Percentiles rank a stretch among this genome's conserved stretches.
Conservation (phyloP, 92 coral and sea anemone genomes). For the Heteractis magnifica region DNA sequence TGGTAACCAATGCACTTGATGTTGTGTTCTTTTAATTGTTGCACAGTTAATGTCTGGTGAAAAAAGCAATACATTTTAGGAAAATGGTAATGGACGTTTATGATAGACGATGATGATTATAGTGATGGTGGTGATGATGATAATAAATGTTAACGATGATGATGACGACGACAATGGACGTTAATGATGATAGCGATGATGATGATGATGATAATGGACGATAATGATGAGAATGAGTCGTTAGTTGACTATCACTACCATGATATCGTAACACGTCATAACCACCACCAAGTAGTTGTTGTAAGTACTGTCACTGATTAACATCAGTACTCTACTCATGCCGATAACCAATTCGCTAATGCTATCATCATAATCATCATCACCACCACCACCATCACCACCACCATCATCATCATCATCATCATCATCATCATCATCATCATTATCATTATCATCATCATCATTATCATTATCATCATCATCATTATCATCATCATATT, state of each 20-base stretch:
- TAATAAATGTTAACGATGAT: too few species aligned
- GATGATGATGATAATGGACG: too few species aligned
- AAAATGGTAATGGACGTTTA: neutral
- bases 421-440: neutral
- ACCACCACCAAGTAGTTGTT: too few species aligned
- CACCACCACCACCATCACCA: neutral
- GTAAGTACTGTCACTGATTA: too few species aligned
- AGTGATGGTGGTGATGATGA: too few species aligned
- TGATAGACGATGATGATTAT: too few species aligned
- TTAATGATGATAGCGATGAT: too few species aligned
- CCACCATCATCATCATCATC: neutral
- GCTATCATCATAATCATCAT: neutral
- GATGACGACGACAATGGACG: too few species aligned
- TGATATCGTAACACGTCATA: too few species aligned
- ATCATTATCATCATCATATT: neutral
- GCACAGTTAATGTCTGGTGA: constrained; percentile 10
- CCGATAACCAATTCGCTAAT: neutral
- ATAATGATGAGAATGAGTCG: too few species aligned
- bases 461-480: neutral
- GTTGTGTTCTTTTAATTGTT: constrained; percentile 29
- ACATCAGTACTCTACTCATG: neutral
- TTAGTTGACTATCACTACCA: too few species aligned
- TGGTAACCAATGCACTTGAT: constrained; percentile 3
- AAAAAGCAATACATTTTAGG: neutral
- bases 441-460: neutral